Conservation (phyloP, 1,140 invertebrate species). For the Idris sp. region DNA sequence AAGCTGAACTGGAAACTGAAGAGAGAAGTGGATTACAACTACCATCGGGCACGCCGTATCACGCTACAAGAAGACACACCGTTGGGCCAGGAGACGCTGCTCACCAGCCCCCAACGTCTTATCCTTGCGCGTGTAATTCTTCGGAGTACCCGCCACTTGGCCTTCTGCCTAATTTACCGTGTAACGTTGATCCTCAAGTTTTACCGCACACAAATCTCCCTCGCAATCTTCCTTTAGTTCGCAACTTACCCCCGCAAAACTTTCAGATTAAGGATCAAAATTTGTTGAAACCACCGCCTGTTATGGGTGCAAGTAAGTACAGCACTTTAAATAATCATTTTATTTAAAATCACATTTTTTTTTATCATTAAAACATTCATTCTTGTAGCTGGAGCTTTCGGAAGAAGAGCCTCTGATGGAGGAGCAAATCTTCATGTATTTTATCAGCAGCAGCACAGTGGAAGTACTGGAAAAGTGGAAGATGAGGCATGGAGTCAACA, state of each 20-base stretch:
- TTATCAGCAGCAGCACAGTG: conserved; percentile 80
- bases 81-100: conserved; percentile 93
- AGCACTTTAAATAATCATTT: no score
- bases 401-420: conserved; percentile 95
- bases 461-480: conserved; percentile 73
- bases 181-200: conserved; percentile 73
- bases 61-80: conserved; percentile 88
- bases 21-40: conserved; percentile 72
- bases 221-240: conserved; percentile 85
- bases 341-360: no score
- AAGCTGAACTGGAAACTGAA: conserved; percentile 82
- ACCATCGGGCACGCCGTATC: conserved; percentile 73
- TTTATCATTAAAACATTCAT: no score
- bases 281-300: conserved; percentile 92
- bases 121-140: conserved; percentile 68
- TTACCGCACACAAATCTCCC: conserved; percentile 84
- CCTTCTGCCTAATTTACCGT: conserved; percentile 70
- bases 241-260: conserved; percentile 88
- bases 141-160: conserved; percentile 70
- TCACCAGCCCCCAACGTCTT: conserved; percentile 81
- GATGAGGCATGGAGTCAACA: conserved; percentile 82
- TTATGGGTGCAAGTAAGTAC: conserved; percentile 89
- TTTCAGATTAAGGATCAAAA: conserved; percentile 96
- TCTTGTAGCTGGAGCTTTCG: conserved; percentile 85
- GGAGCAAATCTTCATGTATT: conserved; percentile 93